Evolutionary conservation across 2,113 vertebrate species (phyloP).

Genomic region (Chlorodrepanis virens): DNA sequence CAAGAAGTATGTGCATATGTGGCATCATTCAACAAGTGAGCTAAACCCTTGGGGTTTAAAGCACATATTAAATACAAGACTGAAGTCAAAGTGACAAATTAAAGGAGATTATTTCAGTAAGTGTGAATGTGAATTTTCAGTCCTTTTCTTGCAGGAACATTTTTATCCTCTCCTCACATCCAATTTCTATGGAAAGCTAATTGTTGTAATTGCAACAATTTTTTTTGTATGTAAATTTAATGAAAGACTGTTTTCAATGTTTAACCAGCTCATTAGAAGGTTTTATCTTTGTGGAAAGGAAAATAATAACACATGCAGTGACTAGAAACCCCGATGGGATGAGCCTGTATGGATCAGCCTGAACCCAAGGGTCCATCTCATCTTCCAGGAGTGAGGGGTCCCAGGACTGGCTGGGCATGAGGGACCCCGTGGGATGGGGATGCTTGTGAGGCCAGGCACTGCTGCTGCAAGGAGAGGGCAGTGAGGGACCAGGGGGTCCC

Average conservation of each 20-base stretch:
- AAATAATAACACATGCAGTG: fast-evolving
- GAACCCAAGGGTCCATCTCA: background rate
- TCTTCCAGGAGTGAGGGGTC: too few relatives aligned
- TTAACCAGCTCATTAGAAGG: constrained; percentile 45
- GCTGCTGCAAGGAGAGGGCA: background rate
- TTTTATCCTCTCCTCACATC: background rate
- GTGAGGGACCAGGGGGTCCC: background rate
- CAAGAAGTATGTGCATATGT: background rate
- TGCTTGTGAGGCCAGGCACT: background rate
- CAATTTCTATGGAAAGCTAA: constrained; percentile 2
- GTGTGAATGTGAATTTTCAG: background rate
- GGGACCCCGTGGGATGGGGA: background rate
- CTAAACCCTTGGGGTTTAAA: background rate
- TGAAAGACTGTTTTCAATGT: constrained; percentile 42
- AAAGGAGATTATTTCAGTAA: background rate
- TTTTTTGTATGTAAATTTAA: constrained; percentile 59
- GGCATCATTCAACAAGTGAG: background rate
- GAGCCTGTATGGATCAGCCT: background rate
- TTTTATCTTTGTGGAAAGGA: constrained; percentile 26
- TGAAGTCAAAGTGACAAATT: background rate
- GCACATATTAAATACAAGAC: background rate
- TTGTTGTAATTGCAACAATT: constrained; percentile 5
- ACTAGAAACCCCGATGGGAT: background rate
- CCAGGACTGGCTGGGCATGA: background rate
- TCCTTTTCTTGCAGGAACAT: background rate